Evolutionary conservation across 1,140 invertebrate species (phyloP), one percentile per base, ranked within the genome.

Genomic region (Hypsibius dujardini): DNA sequence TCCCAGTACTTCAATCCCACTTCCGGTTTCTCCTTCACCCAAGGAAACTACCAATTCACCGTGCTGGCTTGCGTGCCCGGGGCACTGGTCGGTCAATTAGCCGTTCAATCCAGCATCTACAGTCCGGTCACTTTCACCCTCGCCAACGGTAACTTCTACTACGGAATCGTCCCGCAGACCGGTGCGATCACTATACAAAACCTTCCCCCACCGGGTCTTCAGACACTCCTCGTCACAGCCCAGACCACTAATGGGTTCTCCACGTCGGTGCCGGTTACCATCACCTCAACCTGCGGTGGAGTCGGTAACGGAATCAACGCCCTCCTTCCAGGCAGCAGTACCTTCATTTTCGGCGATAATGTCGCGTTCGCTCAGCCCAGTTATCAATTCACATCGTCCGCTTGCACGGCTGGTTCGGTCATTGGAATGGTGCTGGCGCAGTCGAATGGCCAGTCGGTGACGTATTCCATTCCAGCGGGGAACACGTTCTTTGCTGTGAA

Each of bases 401-500:
- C 50, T n/a, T 56, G 50, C 50, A 56, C 50, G 50, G n/a, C 50
- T 7, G 50, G 50, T 12, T 56, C 50, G 50, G 50, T 56, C 7
- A n/a, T 56, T 7, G 50, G 50, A 7, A 56, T n/a, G 7, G 50
- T 56, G 7, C n/a, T n/a, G 7, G 50, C 50, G n/a, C 50, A 56
- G 50, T 56, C n/a, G 7, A 12, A 12, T 56, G 50, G 50, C 50
- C 7, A 56, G 7, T 7, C 7, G n/a, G 7, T 56, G 50, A 56
- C 7, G 50, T 56, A 56, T n/a, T 56, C 50, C 50, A 56, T 56
- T 12, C 50, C 7, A 56, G 50, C 7, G 7, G 50, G 50, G 7
- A 56, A 56, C 50, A n/a, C 50, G 50, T 56, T 56, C n/a, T 56
- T 56, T 56, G 50, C 50, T 7, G n/a, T 56, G n/a, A 56, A 56